Evolutionary conservation across 2,113 vertebrate genomes (phyloP).

Genomic region (Mus spicilegus): DNA sequence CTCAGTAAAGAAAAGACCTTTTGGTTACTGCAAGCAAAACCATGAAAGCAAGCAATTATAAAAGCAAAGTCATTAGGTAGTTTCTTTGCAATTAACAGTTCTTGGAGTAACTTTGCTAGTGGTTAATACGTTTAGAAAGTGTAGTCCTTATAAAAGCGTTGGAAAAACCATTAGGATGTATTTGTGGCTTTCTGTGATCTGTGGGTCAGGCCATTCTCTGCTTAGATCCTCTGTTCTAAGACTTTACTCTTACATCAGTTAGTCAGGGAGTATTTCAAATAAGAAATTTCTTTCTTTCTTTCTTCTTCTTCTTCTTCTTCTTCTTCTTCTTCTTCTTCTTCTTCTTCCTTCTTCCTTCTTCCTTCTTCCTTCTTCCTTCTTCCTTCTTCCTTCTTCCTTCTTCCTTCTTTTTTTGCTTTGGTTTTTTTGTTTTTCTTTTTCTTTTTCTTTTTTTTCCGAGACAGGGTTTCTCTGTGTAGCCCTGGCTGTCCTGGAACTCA

Average conservation of each 20-base stretch:
- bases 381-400: too few relatives aligned
- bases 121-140: conserved; percentile 11
- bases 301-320: too few relatives aligned
- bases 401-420: too few relatives aligned
- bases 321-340: too few relatives aligned
- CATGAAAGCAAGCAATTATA: conserved; percentile 35
- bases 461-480: too few relatives aligned
- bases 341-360: too few relatives aligned
- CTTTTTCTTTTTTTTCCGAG: too few relatives aligned
- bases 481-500: too few relatives aligned
- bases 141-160: background rate
- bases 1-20: background rate
- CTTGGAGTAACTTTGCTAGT: conserved; percentile 9
- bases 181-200: background rate
- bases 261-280: background rate
- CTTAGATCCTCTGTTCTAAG: background rate
- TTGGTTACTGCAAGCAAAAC: background rate
- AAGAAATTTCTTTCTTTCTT: background rate
- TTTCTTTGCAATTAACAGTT: conserved; percentile 25
- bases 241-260: background rate
- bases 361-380: too few relatives aligned
- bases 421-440: too few relatives aligned
- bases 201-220: background rate
- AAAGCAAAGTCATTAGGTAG: background rate
- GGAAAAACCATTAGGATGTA: background rate